phyloP scores from a whole-genome alignment of 2,113 vertebrate genomes.

The Raphicerus campestris region DNA sequence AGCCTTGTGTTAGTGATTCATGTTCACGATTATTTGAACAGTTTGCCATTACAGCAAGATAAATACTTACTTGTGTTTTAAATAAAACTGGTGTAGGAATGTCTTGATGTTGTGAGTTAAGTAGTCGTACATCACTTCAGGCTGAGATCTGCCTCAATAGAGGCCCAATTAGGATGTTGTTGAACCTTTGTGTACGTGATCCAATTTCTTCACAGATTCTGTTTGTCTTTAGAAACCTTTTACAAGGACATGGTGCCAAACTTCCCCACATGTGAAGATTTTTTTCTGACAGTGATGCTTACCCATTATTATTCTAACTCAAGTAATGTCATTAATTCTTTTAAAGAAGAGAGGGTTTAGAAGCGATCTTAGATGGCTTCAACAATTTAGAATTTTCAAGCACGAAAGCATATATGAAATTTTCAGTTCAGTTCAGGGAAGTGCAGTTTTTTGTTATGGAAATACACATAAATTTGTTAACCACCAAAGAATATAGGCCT shows the following conservation, averaged over 20 bases:
- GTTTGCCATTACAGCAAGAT: constrained; percentile 52
- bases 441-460: not conserved
- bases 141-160: not conserved
- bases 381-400: not conserved
- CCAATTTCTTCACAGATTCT: not conserved
- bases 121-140: not conserved
- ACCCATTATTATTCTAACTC: not conserved
- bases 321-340: not conserved
- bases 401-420: not conserved
- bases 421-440: not conserved
- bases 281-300: not conserved
- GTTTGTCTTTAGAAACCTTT: not conserved
- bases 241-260: not conserved
- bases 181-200: not conserved
- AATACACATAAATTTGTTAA: not conserved
- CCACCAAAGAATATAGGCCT: not conserved
- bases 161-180: not conserved
- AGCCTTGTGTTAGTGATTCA: constrained; percentile 71
- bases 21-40: constrained; percentile 60
- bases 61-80: constrained; percentile 71
- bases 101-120: constrained; percentile 35
- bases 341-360: not conserved
- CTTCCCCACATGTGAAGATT: not conserved
- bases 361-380: not conserved
- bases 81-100: constrained; percentile 75